Evolutionary conservation across 2,797 vertebrate species (phyloP), one percentile per base, ranked within the genome.

Genomic region (Oceanodroma leucorhoa): DNA sequence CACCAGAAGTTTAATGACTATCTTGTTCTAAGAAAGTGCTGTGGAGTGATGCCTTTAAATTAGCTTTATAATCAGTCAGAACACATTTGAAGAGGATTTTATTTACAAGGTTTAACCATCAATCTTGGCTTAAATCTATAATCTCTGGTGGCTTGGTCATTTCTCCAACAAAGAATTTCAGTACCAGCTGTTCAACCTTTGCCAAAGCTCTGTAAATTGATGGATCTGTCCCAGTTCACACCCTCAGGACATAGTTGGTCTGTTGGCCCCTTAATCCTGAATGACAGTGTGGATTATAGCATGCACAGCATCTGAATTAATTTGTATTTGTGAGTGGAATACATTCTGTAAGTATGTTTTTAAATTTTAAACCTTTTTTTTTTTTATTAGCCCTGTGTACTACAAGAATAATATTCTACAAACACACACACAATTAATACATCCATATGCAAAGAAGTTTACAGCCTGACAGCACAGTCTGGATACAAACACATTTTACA

Each of bases 161-260:
- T 93, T 95, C 23, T 79, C 38, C 40, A 89, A 58, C 61, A 55
- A 87, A 46, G 61, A 85, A 89, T 96, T 87, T 90, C 69, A 91
- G 27, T 43, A 89, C 78, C 36, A 90, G 40, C 46, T 90, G 70
- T 85, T 95, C 86, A 89, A 60, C 93, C 79, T 94, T 81, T 95
- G 82, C 76, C 82, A 89, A 94, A 83, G 78, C 54, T 96, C 58
- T 96, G 60, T 55, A 91, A 93, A 97, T 40, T 87, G 51, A 89
- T 92, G 94, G 84, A 91, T 93, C 64, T 83, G 50, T 94, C 76
- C 90, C 70, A 66, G 53, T 96, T 95, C 84, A 78, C 70, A 89
- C n/a, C 64, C 81, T 93, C 71, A 92, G 64, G 72, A 79, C 36
- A 85, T 40, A 87, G 50, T 48, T 93, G 83, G 50, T 93, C 55